Evolutionary conservation across 2,888 invertebrate genomes (phyloP).

Genomic region (Chymomyza caudatula): DNA sequence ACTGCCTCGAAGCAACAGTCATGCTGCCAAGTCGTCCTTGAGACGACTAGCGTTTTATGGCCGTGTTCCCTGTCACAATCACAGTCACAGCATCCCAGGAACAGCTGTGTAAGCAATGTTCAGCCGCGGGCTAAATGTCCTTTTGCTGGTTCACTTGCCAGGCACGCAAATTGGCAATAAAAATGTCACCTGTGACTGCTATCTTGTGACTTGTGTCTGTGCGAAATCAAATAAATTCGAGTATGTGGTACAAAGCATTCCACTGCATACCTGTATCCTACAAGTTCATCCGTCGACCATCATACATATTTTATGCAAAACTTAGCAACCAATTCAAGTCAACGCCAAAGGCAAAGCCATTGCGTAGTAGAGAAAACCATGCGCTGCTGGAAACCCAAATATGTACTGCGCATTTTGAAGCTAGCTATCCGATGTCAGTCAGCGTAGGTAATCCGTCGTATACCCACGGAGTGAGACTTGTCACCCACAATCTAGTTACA

Average conservation of each 20-base stretch:
- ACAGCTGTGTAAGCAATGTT: too few relatives aligned
- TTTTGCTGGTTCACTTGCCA: neutral
- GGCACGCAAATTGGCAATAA: constrained; percentile 65
- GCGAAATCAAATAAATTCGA: constrained; percentile 66
- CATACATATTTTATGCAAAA: constrained; percentile 69
- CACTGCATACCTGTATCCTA: neutral
- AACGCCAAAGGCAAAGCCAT: constrained; percentile 12
- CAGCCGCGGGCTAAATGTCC: constrained; percentile 21
- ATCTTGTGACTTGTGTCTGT: constrained; percentile 51
- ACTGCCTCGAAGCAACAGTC: constrained; percentile 38
- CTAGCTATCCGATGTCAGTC: too few relatives aligned
- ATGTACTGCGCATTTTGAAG: too few relatives aligned
- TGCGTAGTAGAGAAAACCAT: neutral
- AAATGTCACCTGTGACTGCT: constrained; percentile 73
- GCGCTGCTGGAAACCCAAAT: neutral
- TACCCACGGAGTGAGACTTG: too few relatives aligned
- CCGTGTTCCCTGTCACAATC: constrained; percentile 18
- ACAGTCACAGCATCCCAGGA: neutral
- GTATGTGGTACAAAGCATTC: too few relatives aligned
- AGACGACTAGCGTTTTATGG: constrained; percentile 1
- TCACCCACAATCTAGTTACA: too few relatives aligned
- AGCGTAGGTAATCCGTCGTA: too few relatives aligned
- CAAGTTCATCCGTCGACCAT: neutral
- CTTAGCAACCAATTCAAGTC: constrained; percentile 54
- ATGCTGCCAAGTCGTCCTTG: constrained; percentile 5